These are phyloP conservation scores for Perca schrenkii DNA, from an alignment of 2,113 vertebrate genomes.

Conservation along the genomic window DNA sequence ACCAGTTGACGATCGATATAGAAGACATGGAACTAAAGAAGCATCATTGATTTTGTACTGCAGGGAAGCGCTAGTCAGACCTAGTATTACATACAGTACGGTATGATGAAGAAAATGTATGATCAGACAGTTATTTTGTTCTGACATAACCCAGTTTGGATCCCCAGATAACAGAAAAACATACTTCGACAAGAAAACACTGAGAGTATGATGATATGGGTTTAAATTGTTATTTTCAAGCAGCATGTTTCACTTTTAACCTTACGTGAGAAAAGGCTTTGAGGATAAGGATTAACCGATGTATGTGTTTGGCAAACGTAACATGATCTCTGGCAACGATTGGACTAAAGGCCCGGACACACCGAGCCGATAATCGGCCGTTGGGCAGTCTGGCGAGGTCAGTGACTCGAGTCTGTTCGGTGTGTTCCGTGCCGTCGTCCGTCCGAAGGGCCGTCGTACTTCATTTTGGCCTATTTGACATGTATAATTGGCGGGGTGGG, in stretches of 20 bases:
- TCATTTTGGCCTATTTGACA: too few relatives aligned
- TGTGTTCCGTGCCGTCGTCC: too few relatives aligned
- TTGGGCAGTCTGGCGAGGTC: too few relatives aligned
- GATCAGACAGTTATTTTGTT: not conserved
- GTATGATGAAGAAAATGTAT: not conserved
- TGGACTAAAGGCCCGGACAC: too few relatives aligned
- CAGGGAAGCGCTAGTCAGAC: not conserved
- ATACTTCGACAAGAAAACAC: not conserved
- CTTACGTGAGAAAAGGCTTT: not conserved
- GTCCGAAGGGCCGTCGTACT: too few relatives aligned
- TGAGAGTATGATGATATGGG: not conserved
- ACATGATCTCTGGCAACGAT: too few relatives aligned
- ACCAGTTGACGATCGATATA: not conserved
- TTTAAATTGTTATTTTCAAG: not conserved
- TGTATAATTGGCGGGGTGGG: too few relatives aligned
- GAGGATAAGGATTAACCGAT: not conserved
- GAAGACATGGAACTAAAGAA: not conserved
- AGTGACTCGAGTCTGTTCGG: too few relatives aligned
- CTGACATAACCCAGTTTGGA: not conserved
- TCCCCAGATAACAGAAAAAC: not conserved
- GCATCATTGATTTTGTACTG: not conserved
- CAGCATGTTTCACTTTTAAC: not conserved
- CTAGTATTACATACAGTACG: not conserved
- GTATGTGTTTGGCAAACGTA: too few relatives aligned
- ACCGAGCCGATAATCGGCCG: too few relatives aligned